These are phyloP conservation scores for Poeciliopsis turrubarensis DNA, from an alignment of 2,113 vertebrate genomes.

Conservation along the genomic window DNA sequence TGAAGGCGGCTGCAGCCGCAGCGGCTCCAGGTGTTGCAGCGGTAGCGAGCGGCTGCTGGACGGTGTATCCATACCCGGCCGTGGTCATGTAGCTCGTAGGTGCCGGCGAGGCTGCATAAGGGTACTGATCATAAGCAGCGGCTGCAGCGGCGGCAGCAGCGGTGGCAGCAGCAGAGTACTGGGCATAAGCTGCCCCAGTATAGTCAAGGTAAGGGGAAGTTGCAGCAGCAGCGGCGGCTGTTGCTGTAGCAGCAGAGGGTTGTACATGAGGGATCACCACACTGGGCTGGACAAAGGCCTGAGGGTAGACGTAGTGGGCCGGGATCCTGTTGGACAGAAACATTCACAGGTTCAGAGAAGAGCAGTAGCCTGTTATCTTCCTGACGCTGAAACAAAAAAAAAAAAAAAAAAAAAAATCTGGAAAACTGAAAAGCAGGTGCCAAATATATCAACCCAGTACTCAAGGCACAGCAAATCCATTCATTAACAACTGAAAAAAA, in stretches of 20 bases:
- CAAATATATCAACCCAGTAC: slow-evolving; percentile 75
- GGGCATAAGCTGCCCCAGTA: slow-evolving; percentile 91
- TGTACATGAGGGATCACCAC: slow-evolving; percentile 93
- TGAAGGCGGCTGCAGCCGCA: slow-evolving; percentile 86
- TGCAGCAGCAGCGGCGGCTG: slow-evolving; percentile 77
- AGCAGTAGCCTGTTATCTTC: slow-evolving; percentile 1
- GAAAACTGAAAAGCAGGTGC: slow-evolving; percentile 69
- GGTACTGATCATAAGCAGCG: slow-evolving; percentile 92
- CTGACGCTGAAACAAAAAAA: slow-evolving; percentile 36
- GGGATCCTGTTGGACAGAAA: slow-evolving; percentile 88
- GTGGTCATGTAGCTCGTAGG: slow-evolving; percentile 89
- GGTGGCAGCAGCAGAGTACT: slow-evolving; percentile 86
- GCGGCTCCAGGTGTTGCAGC: slow-evolving; percentile 84
- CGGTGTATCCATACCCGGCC: slow-evolving; percentile 90
- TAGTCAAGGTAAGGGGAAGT: slow-evolving; percentile 94
- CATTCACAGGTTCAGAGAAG: slow-evolving; percentile 47
- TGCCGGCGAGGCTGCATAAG: slow-evolving; percentile 91
- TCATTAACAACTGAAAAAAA: slow-evolving; percentile 66
- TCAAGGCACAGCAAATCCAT: slow-evolving; percentile 80
- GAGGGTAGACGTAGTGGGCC: slow-evolving; percentile 95
- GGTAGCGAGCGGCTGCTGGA: slow-evolving; percentile 90
- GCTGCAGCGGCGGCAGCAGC: slow-evolving; percentile 78
- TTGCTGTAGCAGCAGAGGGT: slow-evolving; percentile 82
- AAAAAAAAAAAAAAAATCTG: slow-evolving; percentile 8
- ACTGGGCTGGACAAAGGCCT: slow-evolving; percentile 95